Percentiles rank a stretch among this genome's conserved stretches.
These are phyloP conservation scores for Lithobates pipiens DNA, from an alignment of 2,797 vertebrate species.

Conservation along the genomic window DNA sequence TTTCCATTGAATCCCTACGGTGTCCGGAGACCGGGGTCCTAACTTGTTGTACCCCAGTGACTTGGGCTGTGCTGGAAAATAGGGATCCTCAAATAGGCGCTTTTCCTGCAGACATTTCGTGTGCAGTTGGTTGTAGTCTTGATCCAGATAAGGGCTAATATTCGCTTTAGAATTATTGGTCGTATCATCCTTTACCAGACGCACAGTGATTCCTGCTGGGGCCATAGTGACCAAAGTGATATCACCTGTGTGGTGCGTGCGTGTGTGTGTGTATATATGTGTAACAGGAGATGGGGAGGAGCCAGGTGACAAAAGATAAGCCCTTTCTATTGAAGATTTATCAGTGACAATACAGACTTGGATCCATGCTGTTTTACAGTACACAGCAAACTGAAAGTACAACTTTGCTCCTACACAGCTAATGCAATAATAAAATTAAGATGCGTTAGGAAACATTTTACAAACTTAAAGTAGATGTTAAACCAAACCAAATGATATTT, in stretches of 20 bases:
- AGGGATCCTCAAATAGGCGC: conserved; percentile 66
- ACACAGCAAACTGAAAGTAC: not conserved
- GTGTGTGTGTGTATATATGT: conserved; percentile 25
- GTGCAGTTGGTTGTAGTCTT: conserved; percentile 65
- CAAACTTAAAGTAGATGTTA: no score
- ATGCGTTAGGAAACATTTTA: no score
- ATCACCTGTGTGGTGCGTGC: not conserved
- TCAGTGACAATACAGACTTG: no score
- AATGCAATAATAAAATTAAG: not conserved
- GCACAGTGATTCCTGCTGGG: conserved; percentile 31
- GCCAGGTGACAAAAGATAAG: not conserved
- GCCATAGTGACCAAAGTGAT: conserved; percentile 43
- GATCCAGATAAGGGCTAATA: conserved; percentile 57
- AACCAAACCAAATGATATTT: no score
- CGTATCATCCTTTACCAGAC: conserved; percentile 20
- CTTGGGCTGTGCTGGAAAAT: conserved; percentile 65
- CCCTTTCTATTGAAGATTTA: not conserved
- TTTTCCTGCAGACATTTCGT: conserved; percentile 62
- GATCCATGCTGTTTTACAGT: no score
- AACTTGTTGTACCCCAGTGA: conserved; percentile 69
- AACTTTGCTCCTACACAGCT: not conserved
- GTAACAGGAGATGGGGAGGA: conserved; percentile 17
- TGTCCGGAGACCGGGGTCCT: conserved; percentile 62
- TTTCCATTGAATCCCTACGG: conserved; percentile 68
- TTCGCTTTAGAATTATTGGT: no score